Evolutionary conservation across 2,113 vertebrate genomes (phyloP).

Genomic region (Datnioides undecimradiatus): DNA sequence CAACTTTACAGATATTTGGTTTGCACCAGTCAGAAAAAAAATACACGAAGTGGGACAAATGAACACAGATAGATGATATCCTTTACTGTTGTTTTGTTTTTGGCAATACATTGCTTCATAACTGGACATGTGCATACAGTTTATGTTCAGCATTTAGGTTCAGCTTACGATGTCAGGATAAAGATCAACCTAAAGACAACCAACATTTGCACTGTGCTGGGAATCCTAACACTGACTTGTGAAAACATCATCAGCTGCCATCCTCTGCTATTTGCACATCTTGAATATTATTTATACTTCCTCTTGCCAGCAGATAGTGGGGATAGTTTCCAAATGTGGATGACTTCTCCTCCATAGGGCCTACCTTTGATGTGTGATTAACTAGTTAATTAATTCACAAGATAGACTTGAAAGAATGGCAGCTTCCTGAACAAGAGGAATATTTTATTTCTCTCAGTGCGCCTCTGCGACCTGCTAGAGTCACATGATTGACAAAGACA

Average conservation of each 20-base stretch:
- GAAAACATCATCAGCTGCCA: neutral
- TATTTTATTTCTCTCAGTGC: slow-evolving; percentile 1
- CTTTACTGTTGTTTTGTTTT: neutral
- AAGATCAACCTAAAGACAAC: no score
- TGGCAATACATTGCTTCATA: neutral
- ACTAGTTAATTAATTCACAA: slow-evolving; percentile 29
- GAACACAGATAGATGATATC: neutral
- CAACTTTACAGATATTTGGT: neutral
- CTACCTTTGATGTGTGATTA: slow-evolving; percentile 27
- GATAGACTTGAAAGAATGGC: slow-evolving; percentile 7
- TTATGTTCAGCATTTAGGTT: neutral
- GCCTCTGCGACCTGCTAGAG: neutral
- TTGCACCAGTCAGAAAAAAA: neutral
- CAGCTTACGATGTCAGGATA: neutral
- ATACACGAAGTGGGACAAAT: no score
- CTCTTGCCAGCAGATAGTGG: neutral
- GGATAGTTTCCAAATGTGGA: neutral
- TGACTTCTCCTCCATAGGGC: neutral
- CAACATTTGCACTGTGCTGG: no score
- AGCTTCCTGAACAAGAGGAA: slow-evolving; percentile 7
- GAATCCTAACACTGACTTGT: neutral
- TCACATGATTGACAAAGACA: neutral
- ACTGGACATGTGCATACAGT: neutral
- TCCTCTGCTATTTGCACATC: neutral
- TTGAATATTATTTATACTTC: neutral